These are phyloP conservation scores for Drosophila multiciliata DNA, from an alignment of 2,888 invertebrate species.

Conservation along the genomic window DNA sequence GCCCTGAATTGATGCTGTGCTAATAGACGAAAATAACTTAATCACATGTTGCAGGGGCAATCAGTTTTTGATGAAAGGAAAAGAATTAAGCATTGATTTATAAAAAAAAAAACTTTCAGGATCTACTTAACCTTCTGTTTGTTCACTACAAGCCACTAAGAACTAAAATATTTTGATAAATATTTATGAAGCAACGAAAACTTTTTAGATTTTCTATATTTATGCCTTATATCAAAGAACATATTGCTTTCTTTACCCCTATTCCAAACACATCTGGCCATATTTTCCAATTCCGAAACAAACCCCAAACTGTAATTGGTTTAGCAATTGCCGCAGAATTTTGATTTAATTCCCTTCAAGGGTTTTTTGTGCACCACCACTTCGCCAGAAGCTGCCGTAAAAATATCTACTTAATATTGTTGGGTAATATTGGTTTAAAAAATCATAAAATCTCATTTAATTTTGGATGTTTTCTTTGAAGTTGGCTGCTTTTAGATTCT, in stretches of 20 bases:
- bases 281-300: slow-evolving; percentile 1
- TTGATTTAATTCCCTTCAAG: slow-evolving; percentile 25
- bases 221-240: neutral
- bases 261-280: neutral
- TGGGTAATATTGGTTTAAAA: slow-evolving; percentile 55
- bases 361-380: slow-evolving; percentile 10
- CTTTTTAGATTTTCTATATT: neutral
- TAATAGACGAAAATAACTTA: slow-evolving; percentile 61
- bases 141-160: neutral
- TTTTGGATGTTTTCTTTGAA: slow-evolving; percentile 60
- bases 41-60: slow-evolving; percentile 39
- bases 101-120: neutral
- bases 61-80: neutral
- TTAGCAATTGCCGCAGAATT: slow-evolving; percentile 10
- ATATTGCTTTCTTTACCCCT: neutral
- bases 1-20: slow-evolving; percentile 44
- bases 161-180: neutral
- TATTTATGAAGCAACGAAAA: neutral
- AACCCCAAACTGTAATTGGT: slow-evolving; percentile 30
- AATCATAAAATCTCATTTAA: slow-evolving; percentile 54
- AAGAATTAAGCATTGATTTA: neutral
- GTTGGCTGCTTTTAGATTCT: slow-evolving; percentile 32
- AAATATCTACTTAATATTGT: slow-evolving; percentile 25
- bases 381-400: slow-evolving; percentile 1
- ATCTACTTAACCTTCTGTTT: neutral